Evolutionary conservation across 1,140 invertebrate genomes (phyloP), one percentile per base, ranked within the genome.

Genomic region (Teleogryllus occipitalis): DNA sequence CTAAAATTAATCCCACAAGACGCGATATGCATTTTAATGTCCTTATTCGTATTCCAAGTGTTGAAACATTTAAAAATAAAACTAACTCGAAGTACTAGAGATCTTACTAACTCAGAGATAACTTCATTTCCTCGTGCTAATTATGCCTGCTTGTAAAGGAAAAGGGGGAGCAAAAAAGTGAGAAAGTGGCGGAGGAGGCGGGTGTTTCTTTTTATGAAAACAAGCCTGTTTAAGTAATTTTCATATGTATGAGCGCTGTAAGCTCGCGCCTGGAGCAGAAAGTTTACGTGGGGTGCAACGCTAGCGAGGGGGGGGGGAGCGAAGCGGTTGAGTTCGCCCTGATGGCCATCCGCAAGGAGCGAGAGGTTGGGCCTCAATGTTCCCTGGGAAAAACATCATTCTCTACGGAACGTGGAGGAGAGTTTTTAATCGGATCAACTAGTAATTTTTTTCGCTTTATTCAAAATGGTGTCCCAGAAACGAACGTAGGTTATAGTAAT

Each of bases 141-240:
- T 65, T 65, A 65, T 65, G 18, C 10, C 54, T 65, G 18, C 10
- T 14, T 10, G 54, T 18, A 18, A 65, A 65, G 54, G 10, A 65
- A 65, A 18, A 65, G 18, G 54, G 18, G 18, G 54, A 18, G 54
- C 10, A 65, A 65, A 65, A 65, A 65, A 10, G 10, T 10, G 18
- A 18, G 18, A 65, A 65, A 65, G 54, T 65, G 18, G 54, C 54
- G 10, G 10, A 18, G 54, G 18, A 65, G 18, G 10, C 10, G 54
- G 10, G 18, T 7, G 54, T 65, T 65, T 65, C 54, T 65, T 65
- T 65, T 65, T 65, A 65, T 65, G 54, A 18, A 65, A 65, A 65
- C 54, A 65, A 65, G 54, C 54, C 54, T 65, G 54, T 65, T 65
- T 65, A 65, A 65, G 54, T 65, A 65, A 65, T 65, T 65, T 65